Evolutionary conservation across 2,888 invertebrate species (phyloP).

Genomic region (Trypoxylon attenuatum): DNA sequence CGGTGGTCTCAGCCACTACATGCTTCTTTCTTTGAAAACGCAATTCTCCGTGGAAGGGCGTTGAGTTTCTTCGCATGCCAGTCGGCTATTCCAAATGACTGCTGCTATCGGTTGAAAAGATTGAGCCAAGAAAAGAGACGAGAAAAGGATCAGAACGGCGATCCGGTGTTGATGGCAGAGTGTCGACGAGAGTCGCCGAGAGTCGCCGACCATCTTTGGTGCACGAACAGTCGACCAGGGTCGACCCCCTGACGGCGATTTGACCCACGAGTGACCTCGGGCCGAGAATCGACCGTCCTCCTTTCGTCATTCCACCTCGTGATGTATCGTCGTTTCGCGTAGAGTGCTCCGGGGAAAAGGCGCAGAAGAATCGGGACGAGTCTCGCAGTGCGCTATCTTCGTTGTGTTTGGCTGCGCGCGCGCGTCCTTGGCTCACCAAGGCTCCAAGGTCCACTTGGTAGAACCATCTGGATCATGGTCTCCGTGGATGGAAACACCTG

Average conservation of each 20-base stretch:
- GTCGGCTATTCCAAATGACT: no score
- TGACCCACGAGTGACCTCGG: slow-evolving; percentile 58
- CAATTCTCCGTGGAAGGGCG: no score
- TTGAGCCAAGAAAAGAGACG: no score
- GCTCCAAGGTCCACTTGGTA: slow-evolving; percentile 28
- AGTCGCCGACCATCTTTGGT: slow-evolving; percentile 49
- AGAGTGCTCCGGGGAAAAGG: slow-evolving; percentile 42
- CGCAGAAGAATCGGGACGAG: slow-evolving; percentile 21
- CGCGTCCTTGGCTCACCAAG: slow-evolving; percentile 27
- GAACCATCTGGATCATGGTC: slow-evolving; percentile 37
- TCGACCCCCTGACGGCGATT: slow-evolving; percentile 47
- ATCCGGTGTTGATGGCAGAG: no score
- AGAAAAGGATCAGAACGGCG: slow-evolving; percentile 34
- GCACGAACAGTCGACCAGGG: slow-evolving; percentile 40
- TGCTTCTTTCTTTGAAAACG: no score
- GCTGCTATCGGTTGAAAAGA: slow-evolving; percentile 9
- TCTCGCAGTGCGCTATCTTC: slow-evolving; percentile 18
- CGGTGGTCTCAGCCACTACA: no score
- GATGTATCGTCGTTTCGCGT: slow-evolving; percentile 46
- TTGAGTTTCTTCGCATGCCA: no score
- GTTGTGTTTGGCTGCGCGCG: not conserved
- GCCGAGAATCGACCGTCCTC: slow-evolving; percentile 60
- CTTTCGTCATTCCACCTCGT: slow-evolving; percentile 55
- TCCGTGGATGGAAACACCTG: slow-evolving; percentile 12
- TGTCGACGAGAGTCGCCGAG: no score